Evolutionary conservation across 2,797 vertebrate genomes (phyloP).

Genomic region (Hydrolagus colliei): DNA sequence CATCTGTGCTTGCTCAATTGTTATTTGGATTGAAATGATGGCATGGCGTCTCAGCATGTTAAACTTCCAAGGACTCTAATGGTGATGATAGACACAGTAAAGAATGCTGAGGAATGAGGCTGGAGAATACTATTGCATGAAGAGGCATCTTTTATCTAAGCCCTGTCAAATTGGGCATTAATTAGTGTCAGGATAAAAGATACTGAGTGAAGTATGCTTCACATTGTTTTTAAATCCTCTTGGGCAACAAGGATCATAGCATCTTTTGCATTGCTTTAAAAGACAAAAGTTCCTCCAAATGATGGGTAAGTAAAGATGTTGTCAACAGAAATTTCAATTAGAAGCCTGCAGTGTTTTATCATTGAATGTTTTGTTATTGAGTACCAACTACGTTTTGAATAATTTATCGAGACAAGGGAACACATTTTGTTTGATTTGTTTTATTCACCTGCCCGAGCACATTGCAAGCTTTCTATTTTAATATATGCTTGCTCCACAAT

Average conservation of each 20-base stretch:
- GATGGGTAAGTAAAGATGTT: background rate
- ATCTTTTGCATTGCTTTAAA: background rate
- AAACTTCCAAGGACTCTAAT: slow-evolving; percentile 36
- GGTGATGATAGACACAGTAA: slow-evolving; percentile 49
- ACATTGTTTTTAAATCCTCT: slow-evolving; percentile 37
- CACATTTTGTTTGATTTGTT: background rate
- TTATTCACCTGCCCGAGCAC: background rate
- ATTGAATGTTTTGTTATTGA: background rate
- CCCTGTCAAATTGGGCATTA: slow-evolving; percentile 49
- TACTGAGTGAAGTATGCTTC: slow-evolving; percentile 37
- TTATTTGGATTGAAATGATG: slow-evolving; percentile 39
- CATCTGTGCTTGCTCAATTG: slow-evolving; percentile 43
- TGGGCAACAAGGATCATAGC: slow-evolving; percentile 35
- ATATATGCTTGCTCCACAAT: background rate
- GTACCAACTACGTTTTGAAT: background rate
- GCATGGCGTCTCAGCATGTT: no score
- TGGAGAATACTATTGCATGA: slow-evolving; percentile 41
- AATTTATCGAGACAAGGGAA: background rate
- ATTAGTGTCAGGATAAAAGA: slow-evolving; percentile 48
- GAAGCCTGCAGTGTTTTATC: background rate
- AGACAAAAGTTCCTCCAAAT: background rate
- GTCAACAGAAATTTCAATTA: background rate
- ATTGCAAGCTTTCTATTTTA: background rate
- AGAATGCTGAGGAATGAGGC: slow-evolving; percentile 46
- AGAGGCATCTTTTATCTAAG: slow-evolving; percentile 51